Conservation (phyloP, 2,113 vertebrate species). For the Cricetomys ansorgei region DNA sequence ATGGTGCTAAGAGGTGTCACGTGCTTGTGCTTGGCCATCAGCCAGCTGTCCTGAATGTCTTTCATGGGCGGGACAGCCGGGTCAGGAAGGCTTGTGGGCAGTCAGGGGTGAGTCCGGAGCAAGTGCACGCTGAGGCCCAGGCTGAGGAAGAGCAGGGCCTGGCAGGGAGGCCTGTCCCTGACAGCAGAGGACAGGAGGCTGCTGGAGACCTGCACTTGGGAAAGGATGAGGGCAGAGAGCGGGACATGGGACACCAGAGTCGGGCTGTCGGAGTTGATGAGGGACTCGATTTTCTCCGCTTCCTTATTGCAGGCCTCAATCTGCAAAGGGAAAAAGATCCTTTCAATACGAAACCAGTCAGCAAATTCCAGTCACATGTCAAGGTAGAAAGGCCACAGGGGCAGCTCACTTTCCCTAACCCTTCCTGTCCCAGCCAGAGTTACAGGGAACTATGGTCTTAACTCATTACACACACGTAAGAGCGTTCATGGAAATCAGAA, state of each 20-base stretch:
- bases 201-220: slow-evolving; percentile 91
- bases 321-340: slow-evolving; percentile 83
- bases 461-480: neutral
- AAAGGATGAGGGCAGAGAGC: slow-evolving; percentile 94
- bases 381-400: neutral
- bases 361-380: neutral
- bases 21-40: slow-evolving; percentile 29
- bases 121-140: slow-evolving; percentile 34
- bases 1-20: slow-evolving; percentile 66
- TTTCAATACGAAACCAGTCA: slow-evolving; percentile 41
- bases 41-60: slow-evolving; percentile 66
- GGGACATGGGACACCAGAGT: slow-evolving; percentile 95
- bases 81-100: neutral
- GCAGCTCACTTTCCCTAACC: neutral
- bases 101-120: slow-evolving; percentile 64
- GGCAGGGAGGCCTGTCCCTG: slow-evolving; percentile 16
- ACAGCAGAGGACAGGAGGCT: slow-evolving; percentile 85
- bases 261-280: slow-evolving; percentile 97
- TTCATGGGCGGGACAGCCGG: slow-evolving; percentile 46
- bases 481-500: neutral
- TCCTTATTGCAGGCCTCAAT: slow-evolving; percentile 99
- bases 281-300: slow-evolving; percentile 97
- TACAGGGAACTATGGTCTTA: neutral
- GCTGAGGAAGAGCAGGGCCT: slow-evolving; percentile 72
- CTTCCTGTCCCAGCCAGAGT: neutral